Evolutionary conservation across 2,113 vertebrate species (phyloP).

Genomic region (Aleadryas rufinucha): DNA sequence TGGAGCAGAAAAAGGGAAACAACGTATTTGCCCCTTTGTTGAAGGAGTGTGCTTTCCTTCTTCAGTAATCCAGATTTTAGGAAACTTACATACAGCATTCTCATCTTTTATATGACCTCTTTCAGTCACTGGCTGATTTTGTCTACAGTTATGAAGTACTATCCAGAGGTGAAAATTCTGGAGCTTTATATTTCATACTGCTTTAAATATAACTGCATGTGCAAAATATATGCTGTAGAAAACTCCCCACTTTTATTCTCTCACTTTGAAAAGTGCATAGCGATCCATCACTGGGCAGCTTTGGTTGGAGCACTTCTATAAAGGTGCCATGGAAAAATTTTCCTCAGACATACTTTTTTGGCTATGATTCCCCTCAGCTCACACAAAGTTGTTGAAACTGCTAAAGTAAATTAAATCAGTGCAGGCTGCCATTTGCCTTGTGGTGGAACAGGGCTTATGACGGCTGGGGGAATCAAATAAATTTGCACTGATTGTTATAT

Average conservation of each 20-base stretch:
- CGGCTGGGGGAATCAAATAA: background rate
- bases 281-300: slow-evolving; percentile 9
- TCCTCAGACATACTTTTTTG: background rate
- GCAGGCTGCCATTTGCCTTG: background rate
- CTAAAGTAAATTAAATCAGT: background rate
- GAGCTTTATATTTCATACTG: slow-evolving; percentile 18
- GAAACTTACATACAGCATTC: background rate
- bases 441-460: background rate
- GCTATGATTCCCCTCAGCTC: background rate
- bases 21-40: background rate
- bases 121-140: background rate
- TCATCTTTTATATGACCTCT: background rate
- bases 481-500: background rate
- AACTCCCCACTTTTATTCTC: background rate
- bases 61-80: background rate
- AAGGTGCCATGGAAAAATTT: slow-evolving; percentile 28
- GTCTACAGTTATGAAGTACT: background rate
- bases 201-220: background rate
- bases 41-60: background rate
- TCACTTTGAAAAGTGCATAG: background rate
- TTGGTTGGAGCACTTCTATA: background rate
- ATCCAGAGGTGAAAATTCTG: slow-evolving; percentile 29
- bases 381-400: background rate
- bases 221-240: background rate
- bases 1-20: background rate